Base-by-base conservation (phyloP, 2,888 invertebrate species). In the Notodonta dromedarius region DNA sequence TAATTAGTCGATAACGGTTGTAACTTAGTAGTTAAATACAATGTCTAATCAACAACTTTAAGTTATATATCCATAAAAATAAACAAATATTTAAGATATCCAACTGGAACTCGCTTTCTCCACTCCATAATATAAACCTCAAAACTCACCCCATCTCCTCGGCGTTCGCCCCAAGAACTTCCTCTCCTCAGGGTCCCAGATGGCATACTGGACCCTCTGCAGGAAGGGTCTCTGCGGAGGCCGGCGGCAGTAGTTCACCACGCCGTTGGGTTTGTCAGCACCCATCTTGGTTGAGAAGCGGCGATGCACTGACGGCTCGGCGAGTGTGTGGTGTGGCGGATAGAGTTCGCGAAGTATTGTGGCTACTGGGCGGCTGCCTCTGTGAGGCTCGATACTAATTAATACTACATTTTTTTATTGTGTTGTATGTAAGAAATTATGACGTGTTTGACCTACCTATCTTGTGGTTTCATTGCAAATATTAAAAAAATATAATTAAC, bases 81-180 rank as follows among this genome's bases (percentile, higher is more conserved):
- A 46, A 46, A n/a, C n/a, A n/a, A 46, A 46, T 12, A 42, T 9
- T 9, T 9, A 42, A 42, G 9, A 42, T 42, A 42, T 12, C 42
- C n/a, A 46, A 46, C 46, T n/a, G 46, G 46, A 46, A 46, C 13
- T 46, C 9, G 4, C 46, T n/a, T 5, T 46, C 5, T 11, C n/a
- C 12, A 44, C 44, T 0, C 44, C 11, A 44, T 44, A 11, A 5
- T n/a, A n/a, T 12, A 46, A 46, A 8, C 5, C 16, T 50, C 50
- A 50, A 16, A 42, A 76, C 95, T 95, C 88, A 96, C 96, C 96
- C 96, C 96, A 96, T 85, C 95, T 91, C 65, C 88, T 85, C 16
- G 93, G 90, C 55, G 95, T 95, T 58, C 96, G 91, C 4, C 95
- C 95, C 65, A 95, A 83, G 64, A 96, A 93, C 24, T 95, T 95